Conservation (phyloP, 2,888 invertebrate genomes). For the Conomelus anceps region DNA sequence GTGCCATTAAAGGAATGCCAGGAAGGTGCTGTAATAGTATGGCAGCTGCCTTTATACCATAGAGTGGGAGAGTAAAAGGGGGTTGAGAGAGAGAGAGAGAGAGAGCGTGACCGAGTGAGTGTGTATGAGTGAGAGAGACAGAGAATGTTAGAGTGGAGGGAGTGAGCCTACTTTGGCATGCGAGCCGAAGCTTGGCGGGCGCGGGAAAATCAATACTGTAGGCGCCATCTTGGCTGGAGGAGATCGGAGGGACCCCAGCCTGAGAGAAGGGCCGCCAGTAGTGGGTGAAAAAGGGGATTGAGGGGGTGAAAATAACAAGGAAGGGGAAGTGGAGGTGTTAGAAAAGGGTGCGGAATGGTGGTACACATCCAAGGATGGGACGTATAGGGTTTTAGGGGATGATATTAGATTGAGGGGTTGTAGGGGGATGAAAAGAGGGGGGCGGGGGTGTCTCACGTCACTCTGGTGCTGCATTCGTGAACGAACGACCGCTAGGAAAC, state of each 20-base stretch:
- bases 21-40: too few relatives aligned
- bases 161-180: not conserved
- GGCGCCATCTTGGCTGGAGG: not conserved
- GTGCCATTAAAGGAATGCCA: too few relatives aligned
- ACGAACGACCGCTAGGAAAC: not conserved
- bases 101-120: not conserved
- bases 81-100: not conserved
- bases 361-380: not conserved
- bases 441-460: not conserved
- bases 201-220: not conserved
- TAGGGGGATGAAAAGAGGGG: not conserved
- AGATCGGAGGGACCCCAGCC: not conserved
- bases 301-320: too few relatives aligned
- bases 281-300: too few relatives aligned
- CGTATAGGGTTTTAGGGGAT: not conserved
- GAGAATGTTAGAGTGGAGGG: not conserved
- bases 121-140: not conserved
- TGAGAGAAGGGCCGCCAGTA: too few relatives aligned
- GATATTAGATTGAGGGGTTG: too few relatives aligned
- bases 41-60: too few relatives aligned
- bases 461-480: not conserved
- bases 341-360: not conserved
- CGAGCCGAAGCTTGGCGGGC: not conserved
- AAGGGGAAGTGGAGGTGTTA: not conserved
- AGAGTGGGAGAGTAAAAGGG: too few relatives aligned